phyloP scores from a whole-genome alignment of 2,888 invertebrate species.

The Chymomyza fuscimana region DNA sequence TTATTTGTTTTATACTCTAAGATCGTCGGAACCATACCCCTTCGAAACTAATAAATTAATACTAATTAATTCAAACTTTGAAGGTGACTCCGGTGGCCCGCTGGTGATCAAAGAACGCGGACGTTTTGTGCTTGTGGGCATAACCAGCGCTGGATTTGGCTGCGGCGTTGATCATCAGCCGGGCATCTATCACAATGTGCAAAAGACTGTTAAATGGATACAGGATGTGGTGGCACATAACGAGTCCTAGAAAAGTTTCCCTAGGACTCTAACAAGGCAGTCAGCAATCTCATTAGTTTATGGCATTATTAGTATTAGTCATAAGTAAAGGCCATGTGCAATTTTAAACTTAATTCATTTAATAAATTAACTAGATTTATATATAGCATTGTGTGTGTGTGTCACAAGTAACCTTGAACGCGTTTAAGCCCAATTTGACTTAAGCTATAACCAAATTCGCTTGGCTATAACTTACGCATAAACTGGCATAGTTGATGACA shows the following conservation, averaged over 20 bases:
- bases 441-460: constrained; percentile 3
- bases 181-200: constrained; percentile 91
- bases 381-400: background rate
- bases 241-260: constrained; percentile 39
- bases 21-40: no score
- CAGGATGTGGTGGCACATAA: constrained; percentile 81
- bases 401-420: constrained; percentile 56
- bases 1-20: no score
- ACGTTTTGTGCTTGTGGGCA: constrained; percentile 88
- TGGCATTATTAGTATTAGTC: constrained; percentile 41
- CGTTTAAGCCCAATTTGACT: background rate
- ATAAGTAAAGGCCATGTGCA: constrained; percentile 66
- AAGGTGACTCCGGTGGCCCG: constrained; percentile 91
- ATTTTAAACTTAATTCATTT: constrained; percentile 27
- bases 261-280: constrained; percentile 14
- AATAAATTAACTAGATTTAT: background rate
- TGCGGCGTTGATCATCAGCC: constrained; percentile 92
- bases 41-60: no score
- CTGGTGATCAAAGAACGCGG: constrained; percentile 85
- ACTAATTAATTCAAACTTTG: background rate
- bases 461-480: background rate
- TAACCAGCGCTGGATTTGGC: constrained; percentile 92
- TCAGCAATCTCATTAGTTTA: constrained; percentile 65
- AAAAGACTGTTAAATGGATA: constrained; percentile 86
- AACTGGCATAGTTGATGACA: constrained; percentile 7